Evolutionary conservation across 2,797 vertebrate species (phyloP).

Genomic region (Octomys mimax): DNA sequence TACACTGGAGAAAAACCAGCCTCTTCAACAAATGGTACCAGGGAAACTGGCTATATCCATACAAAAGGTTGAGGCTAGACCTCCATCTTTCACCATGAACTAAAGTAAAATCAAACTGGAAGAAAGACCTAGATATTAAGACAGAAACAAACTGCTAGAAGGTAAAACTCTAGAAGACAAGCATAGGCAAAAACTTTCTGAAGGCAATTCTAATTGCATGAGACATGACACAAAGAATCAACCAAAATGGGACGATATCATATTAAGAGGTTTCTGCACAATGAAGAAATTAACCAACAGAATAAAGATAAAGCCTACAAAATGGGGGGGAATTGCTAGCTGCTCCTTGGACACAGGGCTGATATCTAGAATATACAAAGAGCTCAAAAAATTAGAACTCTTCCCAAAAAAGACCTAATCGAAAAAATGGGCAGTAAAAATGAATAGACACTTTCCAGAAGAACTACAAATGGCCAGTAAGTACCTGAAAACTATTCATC

Average conservation of each 20-base stretch:
- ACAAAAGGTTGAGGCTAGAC: not conserved
- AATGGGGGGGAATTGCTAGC: not conserved
- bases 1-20: not conserved
- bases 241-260: not conserved
- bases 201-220: not conserved
- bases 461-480: not conserved
- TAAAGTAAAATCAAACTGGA: not conserved
- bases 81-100: not conserved
- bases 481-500: not conserved
- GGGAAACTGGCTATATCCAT: not conserved
- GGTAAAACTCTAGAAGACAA: not conserved
- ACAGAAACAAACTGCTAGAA: not conserved
- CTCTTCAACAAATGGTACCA: not conserved
- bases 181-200: not conserved
- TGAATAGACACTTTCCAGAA: not conserved
- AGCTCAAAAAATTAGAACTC: not conserved
- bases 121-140: not conserved
- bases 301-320: not conserved
- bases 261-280: not conserved
- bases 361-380: not conserved
- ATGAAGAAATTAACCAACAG: not conserved
- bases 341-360: not conserved
- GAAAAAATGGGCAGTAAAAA: not conserved
- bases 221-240: not conserved
- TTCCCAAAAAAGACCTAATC: not conserved